These are phyloP conservation scores for Scytalopus superciliaris DNA, from an alignment of 2,113 vertebrate genomes.

Conservation along the genomic window DNA sequence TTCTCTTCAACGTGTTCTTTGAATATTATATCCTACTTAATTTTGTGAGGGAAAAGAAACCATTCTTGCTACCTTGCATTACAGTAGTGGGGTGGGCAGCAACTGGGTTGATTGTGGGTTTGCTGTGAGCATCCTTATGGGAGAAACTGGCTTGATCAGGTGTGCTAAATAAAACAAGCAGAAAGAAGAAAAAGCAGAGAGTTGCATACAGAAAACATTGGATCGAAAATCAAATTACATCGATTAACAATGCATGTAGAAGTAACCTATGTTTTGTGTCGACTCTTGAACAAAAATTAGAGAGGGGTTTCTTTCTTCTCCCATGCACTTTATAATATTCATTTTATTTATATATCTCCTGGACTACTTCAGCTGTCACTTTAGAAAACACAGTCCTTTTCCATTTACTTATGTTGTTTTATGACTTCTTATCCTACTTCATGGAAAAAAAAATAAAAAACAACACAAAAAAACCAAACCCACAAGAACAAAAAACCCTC, in stretches of 20 bases:
- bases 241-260: not conserved
- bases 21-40: not conserved
- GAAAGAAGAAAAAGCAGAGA: not conserved
- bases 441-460: rapidly evolving
- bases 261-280: not conserved
- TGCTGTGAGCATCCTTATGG: not conserved
- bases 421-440: not conserved
- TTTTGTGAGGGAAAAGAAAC: not conserved
- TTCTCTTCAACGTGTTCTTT: not conserved
- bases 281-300: not conserved
- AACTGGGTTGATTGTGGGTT: rapidly evolving
- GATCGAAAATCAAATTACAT: not conserved
- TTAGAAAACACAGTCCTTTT: not conserved
- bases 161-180: not conserved
- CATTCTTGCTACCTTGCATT: not conserved
- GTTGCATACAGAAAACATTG: not conserved
- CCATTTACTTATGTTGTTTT: not conserved
- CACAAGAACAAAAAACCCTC: rapidly evolving
- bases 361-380: not conserved
- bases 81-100: rapidly evolving
- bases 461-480: not conserved
- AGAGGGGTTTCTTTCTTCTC: rapidly evolving
- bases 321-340: not conserved
- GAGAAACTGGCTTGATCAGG: not conserved
- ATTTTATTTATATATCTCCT: not conserved